These are phyloP conservation scores for Argynnis bischoffii DNA, from an alignment of 2,888 invertebrate species.

Conservation along the genomic window DNA sequence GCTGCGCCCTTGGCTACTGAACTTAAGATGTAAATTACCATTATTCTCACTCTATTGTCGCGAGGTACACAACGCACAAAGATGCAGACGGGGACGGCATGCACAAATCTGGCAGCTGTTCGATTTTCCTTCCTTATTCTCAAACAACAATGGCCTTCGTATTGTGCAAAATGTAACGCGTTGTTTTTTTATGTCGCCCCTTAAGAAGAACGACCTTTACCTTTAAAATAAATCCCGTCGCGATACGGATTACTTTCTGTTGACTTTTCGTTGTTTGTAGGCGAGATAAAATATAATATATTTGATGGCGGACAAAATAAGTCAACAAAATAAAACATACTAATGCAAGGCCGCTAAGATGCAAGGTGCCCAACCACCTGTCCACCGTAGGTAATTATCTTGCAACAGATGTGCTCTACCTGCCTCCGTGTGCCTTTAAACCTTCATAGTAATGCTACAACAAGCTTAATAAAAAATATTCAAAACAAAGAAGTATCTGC, in stretches of 20 bases:
- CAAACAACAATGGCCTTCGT: slow-evolving; percentile 64
- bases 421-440: slow-evolving; percentile 50
- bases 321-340: slow-evolving; percentile 19
- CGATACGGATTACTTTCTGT: slow-evolving; percentile 16
- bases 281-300: slow-evolving; percentile 19
- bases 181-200: slow-evolving; percentile 58
- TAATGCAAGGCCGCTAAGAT: slow-evolving; percentile 54
- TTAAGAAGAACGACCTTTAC: slow-evolving; percentile 35
- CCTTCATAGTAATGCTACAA: slow-evolving; percentile 40
- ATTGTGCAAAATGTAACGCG: slow-evolving; percentile 79
- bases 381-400: slow-evolving; percentile 67
- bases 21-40: slow-evolving; percentile 82
- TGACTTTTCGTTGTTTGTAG: not conserved
- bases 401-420: slow-evolving; percentile 76
- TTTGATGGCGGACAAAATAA: not conserved
- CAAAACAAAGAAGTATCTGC: not conserved
- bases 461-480: slow-evolving; percentile 23
- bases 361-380: slow-evolving; percentile 79
- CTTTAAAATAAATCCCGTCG: slow-evolving; percentile 21
- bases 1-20: slow-evolving; percentile 76
- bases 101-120: slow-evolving; percentile 80
- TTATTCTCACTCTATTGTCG: slow-evolving; percentile 73
- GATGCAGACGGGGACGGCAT: slow-evolving; percentile 78
- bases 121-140: slow-evolving; percentile 71
- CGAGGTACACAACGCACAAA: slow-evolving; percentile 62